Evolutionary conservation across 2,888 invertebrate species (phyloP).

Genomic region (Lycophotia porphyrea): DNA sequence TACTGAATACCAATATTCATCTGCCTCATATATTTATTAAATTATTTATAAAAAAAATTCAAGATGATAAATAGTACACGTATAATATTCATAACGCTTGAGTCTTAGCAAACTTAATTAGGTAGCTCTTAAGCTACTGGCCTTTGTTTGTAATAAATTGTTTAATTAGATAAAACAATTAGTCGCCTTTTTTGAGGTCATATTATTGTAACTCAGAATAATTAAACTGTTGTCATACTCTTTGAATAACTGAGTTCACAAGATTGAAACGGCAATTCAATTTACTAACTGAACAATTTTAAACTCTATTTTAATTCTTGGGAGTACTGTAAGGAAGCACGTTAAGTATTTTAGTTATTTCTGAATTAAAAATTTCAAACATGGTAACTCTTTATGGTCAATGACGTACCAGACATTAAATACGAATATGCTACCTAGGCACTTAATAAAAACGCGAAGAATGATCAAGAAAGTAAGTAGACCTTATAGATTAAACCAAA

Average conservation of each 20-base stretch:
- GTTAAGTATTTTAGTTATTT: background rate
- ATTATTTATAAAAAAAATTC: slow-evolving; percentile 1
- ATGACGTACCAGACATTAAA: background rate
- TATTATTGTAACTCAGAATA: slow-evolving; percentile 19
- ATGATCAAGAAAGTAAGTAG: slow-evolving; percentile 6
- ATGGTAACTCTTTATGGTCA: background rate
- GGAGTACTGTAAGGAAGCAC: background rate
- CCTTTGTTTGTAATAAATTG: slow-evolving; percentile 5
- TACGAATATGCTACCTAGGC: background rate
- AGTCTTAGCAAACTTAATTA: too few relatives aligned
- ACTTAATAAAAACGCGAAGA: background rate
- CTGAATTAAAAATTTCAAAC: background rate
- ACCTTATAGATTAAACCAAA: slow-evolving; percentile 8
- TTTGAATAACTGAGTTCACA: slow-evolving; percentile 5
- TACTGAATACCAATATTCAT: slow-evolving; percentile 17
- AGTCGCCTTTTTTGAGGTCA: slow-evolving; percentile 7
- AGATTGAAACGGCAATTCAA: slow-evolving; percentile 20
- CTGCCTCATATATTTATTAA: slow-evolving; percentile 5
- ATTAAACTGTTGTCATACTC: slow-evolving; percentile 7
- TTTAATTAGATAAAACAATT: slow-evolving; percentile 14
- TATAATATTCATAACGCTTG: background rate
- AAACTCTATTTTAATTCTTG: background rate
- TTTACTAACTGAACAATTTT: background rate
- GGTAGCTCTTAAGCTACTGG: background rate
- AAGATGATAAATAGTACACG: background rate